These are phyloP conservation scores for Aulostomus chinensis DNA, from an alignment of 2,797 vertebrate species.

Conservation along the genomic window DNA sequence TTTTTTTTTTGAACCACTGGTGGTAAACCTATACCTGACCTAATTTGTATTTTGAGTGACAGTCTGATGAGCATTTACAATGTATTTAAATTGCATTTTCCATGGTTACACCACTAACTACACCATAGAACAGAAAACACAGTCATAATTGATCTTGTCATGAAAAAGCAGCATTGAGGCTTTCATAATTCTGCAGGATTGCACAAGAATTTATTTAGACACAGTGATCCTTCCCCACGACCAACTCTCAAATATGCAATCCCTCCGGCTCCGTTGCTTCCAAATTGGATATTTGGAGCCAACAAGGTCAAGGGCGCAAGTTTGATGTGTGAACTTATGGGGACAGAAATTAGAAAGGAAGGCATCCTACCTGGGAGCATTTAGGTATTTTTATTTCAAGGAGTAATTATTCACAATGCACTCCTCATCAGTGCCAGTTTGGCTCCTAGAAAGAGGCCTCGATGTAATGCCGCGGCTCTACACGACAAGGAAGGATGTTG, in stretches of 20 bases:
- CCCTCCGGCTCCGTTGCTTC: background rate
- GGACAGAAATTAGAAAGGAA: too few species aligned
- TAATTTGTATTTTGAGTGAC: constrained; percentile 38
- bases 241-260: constrained; percentile 14
- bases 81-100: constrained; percentile 39
- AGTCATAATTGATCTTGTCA: constrained; percentile 35
- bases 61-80: constrained; percentile 32
- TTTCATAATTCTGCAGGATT: constrained; percentile 36
- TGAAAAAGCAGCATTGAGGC: constrained; percentile 24
- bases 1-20: constrained; percentile 1
- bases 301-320: too few species aligned
- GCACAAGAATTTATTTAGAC: constrained; percentile 42
- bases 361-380: too few species aligned
- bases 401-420: too few species aligned
- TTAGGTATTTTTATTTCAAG: too few species aligned
- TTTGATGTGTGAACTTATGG: too few species aligned
- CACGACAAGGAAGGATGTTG: too few species aligned
- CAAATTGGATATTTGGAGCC: constrained; percentile 23
- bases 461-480: too few species aligned
- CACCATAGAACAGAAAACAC: constrained; percentile 31
- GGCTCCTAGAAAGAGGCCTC: too few species aligned
- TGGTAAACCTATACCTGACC: constrained; percentile 26
- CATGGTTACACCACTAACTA: constrained; percentile 40
- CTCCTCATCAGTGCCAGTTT: too few species aligned
- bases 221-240: constrained; percentile 18